Evolutionary conservation across 2,113 vertebrate genomes (phyloP).

Genomic region (Salvelinus sp.): DNA sequence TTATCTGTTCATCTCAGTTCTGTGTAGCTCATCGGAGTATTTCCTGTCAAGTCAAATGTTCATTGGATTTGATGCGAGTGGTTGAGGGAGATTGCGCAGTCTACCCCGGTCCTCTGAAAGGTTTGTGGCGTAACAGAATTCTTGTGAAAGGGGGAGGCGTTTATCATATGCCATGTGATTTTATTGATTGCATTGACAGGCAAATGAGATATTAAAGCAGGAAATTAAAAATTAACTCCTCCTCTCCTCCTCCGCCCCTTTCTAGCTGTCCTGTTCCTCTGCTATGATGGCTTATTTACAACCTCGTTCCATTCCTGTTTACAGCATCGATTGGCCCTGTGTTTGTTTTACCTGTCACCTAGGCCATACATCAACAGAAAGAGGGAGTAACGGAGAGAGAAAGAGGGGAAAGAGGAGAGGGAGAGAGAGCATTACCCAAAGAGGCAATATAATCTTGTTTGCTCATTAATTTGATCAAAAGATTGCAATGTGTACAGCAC

Average conservation of each 20-base stretch:
- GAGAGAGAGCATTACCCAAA: background rate
- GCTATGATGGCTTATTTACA: constrained; percentile 46
- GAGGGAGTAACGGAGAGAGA: background rate
- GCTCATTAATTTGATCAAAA: constrained; percentile 43
- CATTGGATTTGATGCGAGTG: constrained; percentile 37
- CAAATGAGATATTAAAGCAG: constrained; percentile 40
- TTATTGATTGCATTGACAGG: constrained; percentile 46
- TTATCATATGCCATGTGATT: background rate
- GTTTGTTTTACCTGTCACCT: constrained; percentile 43
- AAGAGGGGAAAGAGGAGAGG: background rate
- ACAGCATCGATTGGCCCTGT: constrained; percentile 46
- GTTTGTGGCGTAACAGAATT: constrained; percentile 24
- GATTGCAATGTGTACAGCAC: constrained; percentile 9
- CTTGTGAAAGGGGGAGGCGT: constrained; percentile 43
- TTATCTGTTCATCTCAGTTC: background rate
- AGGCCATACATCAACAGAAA: constrained; percentile 36
- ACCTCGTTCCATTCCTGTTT: constrained; percentile 48
- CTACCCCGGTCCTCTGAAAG: background rate
- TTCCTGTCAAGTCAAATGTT: background rate
- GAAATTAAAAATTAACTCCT: constrained; percentile 38
- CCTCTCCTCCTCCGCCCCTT: background rate
- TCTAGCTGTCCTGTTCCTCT: constrained; percentile 25
- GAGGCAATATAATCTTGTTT: constrained; percentile 20
- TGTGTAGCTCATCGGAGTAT: background rate
- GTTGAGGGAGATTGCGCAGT: constrained; percentile 4